Percentiles rank a stretch among this genome's conserved stretches.
phyloP scores from a whole-genome alignment of 2,113 vertebrate species.

The Sturnira hondurensis region DNA sequence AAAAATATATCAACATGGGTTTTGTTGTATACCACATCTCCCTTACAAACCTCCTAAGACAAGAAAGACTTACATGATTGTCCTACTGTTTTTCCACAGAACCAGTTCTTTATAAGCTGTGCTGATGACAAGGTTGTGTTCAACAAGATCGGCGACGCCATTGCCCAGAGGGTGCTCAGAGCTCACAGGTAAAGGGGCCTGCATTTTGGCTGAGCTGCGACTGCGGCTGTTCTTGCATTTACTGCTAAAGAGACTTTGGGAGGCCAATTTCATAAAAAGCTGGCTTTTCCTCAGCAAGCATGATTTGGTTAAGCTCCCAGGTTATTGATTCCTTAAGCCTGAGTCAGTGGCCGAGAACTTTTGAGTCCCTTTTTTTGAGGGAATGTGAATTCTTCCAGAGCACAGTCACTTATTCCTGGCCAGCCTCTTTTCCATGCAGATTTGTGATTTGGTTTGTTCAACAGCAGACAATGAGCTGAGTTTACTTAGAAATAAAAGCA shows the following conservation, averaged over 20 bases:
- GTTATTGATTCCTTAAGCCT: not conserved
- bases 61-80: not conserved
- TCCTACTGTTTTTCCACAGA: slow-evolving; percentile 81
- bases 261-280: not conserved
- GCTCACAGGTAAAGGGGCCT: slow-evolving; percentile 87
- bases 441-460: slow-evolving; percentile 47
- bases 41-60: not conserved
- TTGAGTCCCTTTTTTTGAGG: slow-evolving; percentile 7
- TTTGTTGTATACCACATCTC: not conserved
- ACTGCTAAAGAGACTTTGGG: not conserved
- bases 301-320: not conserved
- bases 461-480: slow-evolving; percentile 9
- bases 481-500: slow-evolving; percentile 24
- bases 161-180: slow-evolving; percentile 91
- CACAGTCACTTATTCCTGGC: slow-evolving; percentile 24
- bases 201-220: not conserved
- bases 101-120: slow-evolving; percentile 99
- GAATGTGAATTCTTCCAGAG: not conserved
- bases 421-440: not conserved
- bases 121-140: slow-evolving; percentile 92
- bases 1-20: not conserved
- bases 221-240: not conserved
- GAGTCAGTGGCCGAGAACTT: not conserved
- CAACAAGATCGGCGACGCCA: slow-evolving; percentile 93
- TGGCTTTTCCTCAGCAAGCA: not conserved